A percentile compares a stretch with the other conserved stretches of the same genome.
Evolutionary conservation across 2,888 invertebrate genomes (phyloP).

Genomic region (Drosophila falleni): DNA sequence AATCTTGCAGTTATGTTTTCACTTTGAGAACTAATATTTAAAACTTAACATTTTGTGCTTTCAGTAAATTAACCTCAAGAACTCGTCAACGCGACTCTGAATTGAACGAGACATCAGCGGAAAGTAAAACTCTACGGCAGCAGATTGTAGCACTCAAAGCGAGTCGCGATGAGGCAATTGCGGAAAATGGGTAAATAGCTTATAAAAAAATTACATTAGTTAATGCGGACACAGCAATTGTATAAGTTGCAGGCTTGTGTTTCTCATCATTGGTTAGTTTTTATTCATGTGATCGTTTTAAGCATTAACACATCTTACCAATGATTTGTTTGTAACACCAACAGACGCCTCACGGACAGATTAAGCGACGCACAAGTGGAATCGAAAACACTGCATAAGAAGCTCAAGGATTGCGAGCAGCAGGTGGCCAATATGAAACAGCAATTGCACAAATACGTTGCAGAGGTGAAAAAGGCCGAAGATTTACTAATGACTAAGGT

Average conservation of each 20-base stretch:
- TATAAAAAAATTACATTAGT: conserved; percentile 38
- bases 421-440: conserved; percentile 91
- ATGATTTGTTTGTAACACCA: conserved; percentile 12
- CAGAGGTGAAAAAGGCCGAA: conserved; percentile 92
- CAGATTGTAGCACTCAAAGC: conserved; percentile 83
- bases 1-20: conserved; percentile 3
- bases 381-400: conserved; percentile 88
- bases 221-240: conserved; percentile 22
- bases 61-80: conserved; percentile 76
- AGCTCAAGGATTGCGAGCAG: conserved; percentile 89
- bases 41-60: conserved; percentile 16
- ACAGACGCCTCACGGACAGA: conserved; percentile 90
- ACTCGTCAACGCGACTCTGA: conserved; percentile 81
- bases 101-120: conserved; percentile 82
- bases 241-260: conserved; percentile 9
- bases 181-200: conserved; percentile 83
- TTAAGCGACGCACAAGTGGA: conserved; percentile 88
- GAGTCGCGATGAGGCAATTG: conserved; percentile 83
- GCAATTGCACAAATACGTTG: conserved; percentile 92
- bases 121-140: conserved; percentile 83
- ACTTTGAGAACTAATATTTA: neutral
- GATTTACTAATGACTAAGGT: conserved; percentile 90
- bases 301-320: conserved; percentile 5
- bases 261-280: conserved; percentile 44
- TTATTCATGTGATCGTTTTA: conserved; percentile 7